Base-by-base conservation (phyloP, 2,797 vertebrate species). In the Semotilus atromaculatus region DNA sequence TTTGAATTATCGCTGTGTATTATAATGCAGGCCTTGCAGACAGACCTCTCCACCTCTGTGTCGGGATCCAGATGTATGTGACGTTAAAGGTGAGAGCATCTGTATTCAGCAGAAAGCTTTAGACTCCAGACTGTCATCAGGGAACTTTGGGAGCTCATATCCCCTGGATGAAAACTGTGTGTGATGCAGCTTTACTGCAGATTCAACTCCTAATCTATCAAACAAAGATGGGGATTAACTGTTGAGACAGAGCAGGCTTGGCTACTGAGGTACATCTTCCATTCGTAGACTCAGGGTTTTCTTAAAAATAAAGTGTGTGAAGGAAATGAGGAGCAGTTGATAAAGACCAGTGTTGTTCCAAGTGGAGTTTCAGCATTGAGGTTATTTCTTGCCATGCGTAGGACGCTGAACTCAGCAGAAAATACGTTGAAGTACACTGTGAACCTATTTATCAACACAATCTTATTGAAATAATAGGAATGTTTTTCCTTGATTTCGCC, bases 111-210 rank as follows among this genome's bases (percentile, higher is more conserved):
- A 81, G 77, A 77, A 86, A 86, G 86, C 68, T 82, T 66, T 81
- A 70, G 73, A 23, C 89, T 82, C 75, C 79, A 88, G 79, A 40
- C 76, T 86, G 81, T 90, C 89, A 91, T 91, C 89, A 81, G 82
- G 85, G 86, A 88, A 92, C 92, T 94, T 92, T 86, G 90, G 88
- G 88, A 90, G 91, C 91, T 93, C 91, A 93, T 94, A 93, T 93
- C 89, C 91, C 86, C 85, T 60, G 90, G 91, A 94, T 94, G 89
- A 93, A 79, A 93, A 93, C 90, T 90, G 90, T 85, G 84, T 81
- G 91, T 88, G 88, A 83, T 90, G 84, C 62, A 89, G 90, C 92
- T 95, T 94, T 77, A 93, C 86, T 86, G 90, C 85, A 90, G 87
- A 93, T 93, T 92, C 90, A 89, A 89, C 89, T 90, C 74, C 86